A percentile compares a stretch with the other conserved stretches of the same genome.
phyloP scores from a whole-genome alignment of 1,140 invertebrate species.

The Portunus trituberculatus region DNA sequence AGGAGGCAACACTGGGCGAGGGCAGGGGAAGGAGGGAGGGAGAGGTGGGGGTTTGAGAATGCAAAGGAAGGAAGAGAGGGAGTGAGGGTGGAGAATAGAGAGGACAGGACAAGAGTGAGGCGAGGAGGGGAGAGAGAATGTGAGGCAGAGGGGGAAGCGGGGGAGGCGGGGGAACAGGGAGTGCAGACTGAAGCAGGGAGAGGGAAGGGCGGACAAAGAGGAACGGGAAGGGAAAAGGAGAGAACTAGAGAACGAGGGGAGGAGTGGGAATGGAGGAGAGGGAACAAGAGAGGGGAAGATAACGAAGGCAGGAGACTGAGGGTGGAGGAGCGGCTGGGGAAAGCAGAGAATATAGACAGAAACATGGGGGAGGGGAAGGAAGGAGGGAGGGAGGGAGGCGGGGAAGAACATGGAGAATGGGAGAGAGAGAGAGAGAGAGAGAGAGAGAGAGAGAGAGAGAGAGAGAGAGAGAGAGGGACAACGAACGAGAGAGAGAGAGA shows the following conservation, averaged over 20 bases:
- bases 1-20: neutral
- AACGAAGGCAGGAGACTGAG: neutral
- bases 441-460: neutral
- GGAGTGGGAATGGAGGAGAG: neutral
- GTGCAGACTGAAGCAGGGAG: neutral
- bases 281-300: conserved; percentile 40
- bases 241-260: conserved; percentile 14
- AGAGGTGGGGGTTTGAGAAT: neutral
- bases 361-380: neutral
- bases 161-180: neutral
- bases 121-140: neutral
- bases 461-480: neutral
- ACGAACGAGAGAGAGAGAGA: neutral
- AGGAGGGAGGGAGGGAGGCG: neutral
- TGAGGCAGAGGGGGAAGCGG: neutral
- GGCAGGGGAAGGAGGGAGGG: neutral
- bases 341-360: neutral
- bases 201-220: neutral
- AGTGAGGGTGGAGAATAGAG: neutral
- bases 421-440: neutral
- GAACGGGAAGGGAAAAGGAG: neutral
- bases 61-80: neutral
- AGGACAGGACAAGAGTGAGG: neutral
- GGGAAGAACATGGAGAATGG: neutral
- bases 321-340: neutral